Base-by-base conservation (phyloP, 2,888 invertebrate genomes). In the Drosophila melanosoma region DNA sequence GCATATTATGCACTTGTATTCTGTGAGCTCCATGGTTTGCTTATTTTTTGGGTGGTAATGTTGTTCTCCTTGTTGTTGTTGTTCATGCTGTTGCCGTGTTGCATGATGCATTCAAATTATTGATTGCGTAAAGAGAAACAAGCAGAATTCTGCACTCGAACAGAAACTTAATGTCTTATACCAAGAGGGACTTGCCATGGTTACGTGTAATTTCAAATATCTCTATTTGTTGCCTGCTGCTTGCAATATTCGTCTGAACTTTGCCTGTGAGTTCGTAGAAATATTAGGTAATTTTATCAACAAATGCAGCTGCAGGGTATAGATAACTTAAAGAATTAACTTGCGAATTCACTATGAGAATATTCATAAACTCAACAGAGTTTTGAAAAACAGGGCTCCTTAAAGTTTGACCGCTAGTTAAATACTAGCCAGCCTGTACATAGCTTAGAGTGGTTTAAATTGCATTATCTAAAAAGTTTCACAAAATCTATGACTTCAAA, bases 51-150 rank as follows among this genome's bases (percentile, higher is more conserved):
- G 20, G 20, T 1, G 29, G 7, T n/a, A 11, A n/a, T 51, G 6
- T 51, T 29, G 29, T 51, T 10, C 11, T 32, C 6, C 6, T 32
- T 20, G 4, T 35, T 42, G 29, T 33, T 17, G 33, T 23, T 32
- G 12, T 45, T 38, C 29, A n/a, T 52, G 15, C 1, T 45, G 32
- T 36, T 61, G 15, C 35, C 33, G 38, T 66, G 56, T 52, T 66
- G 56, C 58, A 58, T 58, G 58, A 57, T 40, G 26, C 15, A 62
- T 45, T 58, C 36, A 32, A 61, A 61, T 57, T 36, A 61, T 54
- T 33, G 33, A 29, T 48, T 0, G 52, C 26, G 26, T 26, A 57
- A 52, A 52, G 38, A n/a, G 17, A 29, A 48, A 57, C n/a, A 5
- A 29, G 32, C 54, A 53, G 20, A 20, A 35, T 53, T n/a, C 11